These are phyloP conservation scores for Chloebia gouldiae DNA, from an alignment of 2,113 vertebrate genomes.

Conservation along the genomic window DNA sequence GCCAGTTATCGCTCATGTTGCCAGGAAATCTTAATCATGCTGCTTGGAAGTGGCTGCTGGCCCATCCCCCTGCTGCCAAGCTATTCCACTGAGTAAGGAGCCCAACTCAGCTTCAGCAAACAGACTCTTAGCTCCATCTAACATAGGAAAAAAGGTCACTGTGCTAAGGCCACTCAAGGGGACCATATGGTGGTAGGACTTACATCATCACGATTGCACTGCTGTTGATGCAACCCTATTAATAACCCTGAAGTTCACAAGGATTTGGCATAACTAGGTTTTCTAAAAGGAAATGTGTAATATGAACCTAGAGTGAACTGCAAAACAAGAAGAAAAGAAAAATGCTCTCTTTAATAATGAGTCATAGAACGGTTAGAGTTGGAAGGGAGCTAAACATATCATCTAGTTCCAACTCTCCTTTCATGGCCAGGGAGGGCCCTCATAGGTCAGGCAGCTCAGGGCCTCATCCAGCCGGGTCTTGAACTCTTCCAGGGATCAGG, in stretches of 20 bases:
- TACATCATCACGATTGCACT: not conserved
- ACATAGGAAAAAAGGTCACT: constrained; percentile 1
- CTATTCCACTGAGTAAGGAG: not conserved
- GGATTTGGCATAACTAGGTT: not conserved
- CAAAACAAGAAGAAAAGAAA: not conserved
- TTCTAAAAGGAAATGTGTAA: not conserved
- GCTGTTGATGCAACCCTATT: constrained; percentile 2
- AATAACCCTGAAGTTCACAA: not conserved
- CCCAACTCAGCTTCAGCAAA: not conserved
- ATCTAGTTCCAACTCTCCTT: not conserved
- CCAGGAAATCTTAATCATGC: constrained; percentile 68
- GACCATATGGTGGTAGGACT: not conserved
- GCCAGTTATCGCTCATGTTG: constrained; percentile 50
- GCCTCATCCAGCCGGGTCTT: not conserved
- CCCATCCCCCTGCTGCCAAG: constrained; percentile 33
- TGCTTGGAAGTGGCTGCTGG: constrained; percentile 36
- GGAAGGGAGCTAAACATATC: not conserved
- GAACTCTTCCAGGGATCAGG: not conserved
- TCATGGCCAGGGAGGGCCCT: not conserved
- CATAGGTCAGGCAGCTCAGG: not conserved
- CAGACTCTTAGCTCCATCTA: not conserved
- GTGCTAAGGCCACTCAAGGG: not conserved
- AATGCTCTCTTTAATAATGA: not conserved
- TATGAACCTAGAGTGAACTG: not conserved
- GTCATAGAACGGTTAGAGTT: not conserved